Evolutionary conservation across 1,140 invertebrate genomes (phyloP).

Genomic region (Heliconius hermathena): DNA sequence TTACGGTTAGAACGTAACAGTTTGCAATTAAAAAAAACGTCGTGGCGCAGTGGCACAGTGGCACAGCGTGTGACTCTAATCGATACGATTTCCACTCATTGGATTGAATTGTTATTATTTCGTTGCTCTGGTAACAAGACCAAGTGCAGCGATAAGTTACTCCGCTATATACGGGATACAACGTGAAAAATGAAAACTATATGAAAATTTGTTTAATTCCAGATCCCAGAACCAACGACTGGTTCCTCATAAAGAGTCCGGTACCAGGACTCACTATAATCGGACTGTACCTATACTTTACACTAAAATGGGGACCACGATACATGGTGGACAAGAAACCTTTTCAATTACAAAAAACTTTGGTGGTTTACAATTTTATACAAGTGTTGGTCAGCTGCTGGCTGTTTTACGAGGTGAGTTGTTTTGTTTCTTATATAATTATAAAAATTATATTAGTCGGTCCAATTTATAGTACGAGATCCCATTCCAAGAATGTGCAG

Average conservation of each 20-base stretch:
- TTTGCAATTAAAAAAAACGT: neutral
- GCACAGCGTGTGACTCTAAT: too few species aligned
- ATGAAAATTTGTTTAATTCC: slow-evolving; percentile 36
- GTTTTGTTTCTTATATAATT: neutral
- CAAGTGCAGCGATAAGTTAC: too few species aligned
- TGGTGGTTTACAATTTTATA: slow-evolving; percentile 91
- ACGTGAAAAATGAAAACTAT: neutral
- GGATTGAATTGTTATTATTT: neutral
- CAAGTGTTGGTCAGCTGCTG: slow-evolving; percentile 89
- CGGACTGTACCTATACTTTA: slow-evolving; percentile 87
- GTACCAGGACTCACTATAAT: slow-evolving; percentile 87
- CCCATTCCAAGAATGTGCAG: too few species aligned
- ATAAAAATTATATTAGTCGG: too few species aligned
- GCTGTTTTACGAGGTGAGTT: slow-evolving; percentile 86
- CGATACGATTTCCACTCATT: too few species aligned
- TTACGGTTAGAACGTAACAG: neutral
- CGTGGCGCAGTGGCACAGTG: too few species aligned
- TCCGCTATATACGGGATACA: neutral
- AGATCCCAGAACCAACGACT: slow-evolving; percentile 92
- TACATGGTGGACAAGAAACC: slow-evolving; percentile 92
- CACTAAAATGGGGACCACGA: slow-evolving; percentile 88
- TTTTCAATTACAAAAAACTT: slow-evolving; percentile 88
- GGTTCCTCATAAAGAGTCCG: slow-evolving; percentile 91
- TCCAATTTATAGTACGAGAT: too few species aligned
- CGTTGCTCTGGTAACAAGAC: too few species aligned